Evolutionary conservation across 1,140 invertebrate genomes (phyloP).

Genomic region (Diorhabda carinulata): DNA sequence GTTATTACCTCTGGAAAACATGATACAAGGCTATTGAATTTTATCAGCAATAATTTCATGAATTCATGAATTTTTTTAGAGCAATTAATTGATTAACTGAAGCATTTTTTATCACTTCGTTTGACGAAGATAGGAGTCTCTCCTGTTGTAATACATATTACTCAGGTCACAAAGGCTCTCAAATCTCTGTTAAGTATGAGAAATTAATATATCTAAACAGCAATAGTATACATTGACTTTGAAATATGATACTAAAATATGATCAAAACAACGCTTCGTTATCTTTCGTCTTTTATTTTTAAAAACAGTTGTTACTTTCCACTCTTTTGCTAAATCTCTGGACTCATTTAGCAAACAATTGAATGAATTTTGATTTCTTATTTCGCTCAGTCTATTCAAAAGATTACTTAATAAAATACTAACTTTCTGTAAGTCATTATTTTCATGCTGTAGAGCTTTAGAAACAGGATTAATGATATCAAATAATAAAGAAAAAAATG

Average conservation of each 20-base stretch:
- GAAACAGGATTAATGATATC: slow-evolving; percentile 39
- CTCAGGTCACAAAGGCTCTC: slow-evolving; percentile 5
- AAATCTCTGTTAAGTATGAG: slow-evolving; percentile 23
- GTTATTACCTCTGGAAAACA: too few species aligned
- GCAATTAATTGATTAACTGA: too few species aligned
- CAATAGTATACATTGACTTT: slow-evolving; percentile 21
- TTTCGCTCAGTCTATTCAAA: slow-evolving; percentile 38
- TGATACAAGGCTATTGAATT: too few species aligned
- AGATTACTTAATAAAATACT: slow-evolving; percentile 40
- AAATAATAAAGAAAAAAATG: slow-evolving; percentile 39
- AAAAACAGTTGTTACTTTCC: slow-evolving; percentile 22
- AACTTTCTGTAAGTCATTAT: slow-evolving; percentile 38
- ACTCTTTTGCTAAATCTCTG: slow-evolving; percentile 20
- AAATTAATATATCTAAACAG: slow-evolving; percentile 26
- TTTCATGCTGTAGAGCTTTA: slow-evolving; percentile 39
- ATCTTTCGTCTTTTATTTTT: slow-evolving; percentile 22
- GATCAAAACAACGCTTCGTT: slow-evolving; percentile 27
- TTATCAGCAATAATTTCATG: too few species aligned
- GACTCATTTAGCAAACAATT: slow-evolving; percentile 26
- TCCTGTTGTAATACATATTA: neutral
- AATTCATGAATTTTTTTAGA: too few species aligned
- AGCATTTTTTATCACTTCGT: neutral
- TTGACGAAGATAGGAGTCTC: neutral
- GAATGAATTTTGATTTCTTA: slow-evolving; percentile 35
- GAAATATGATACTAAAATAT: slow-evolving; percentile 24